Evolutionary conservation across 2,888 invertebrate species (phyloP), one percentile per base, ranked within the genome.

Genomic region (Zelleria hepariella): DNA sequence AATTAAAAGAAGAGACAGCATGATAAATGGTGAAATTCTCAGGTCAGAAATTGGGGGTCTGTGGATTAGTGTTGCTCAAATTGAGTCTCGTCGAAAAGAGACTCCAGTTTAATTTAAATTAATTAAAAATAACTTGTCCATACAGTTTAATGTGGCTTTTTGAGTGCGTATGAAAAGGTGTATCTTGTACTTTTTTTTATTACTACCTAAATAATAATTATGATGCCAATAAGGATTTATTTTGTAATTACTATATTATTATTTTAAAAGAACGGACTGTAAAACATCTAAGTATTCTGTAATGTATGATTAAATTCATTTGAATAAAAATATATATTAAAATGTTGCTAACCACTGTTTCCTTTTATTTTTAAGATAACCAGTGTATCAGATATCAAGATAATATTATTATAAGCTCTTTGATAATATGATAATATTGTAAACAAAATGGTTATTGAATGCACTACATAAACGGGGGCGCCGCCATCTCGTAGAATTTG

Each of bases 281-380:
- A 77, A 81, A 81, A 58, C 58, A 79, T 82, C 75, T 78, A 85
- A 84, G 82, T 82, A 85, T 85, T 83, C 82, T 80, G 80, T 85
- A 83, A 82, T 84, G 86, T 86, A 88, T 84, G 81, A 86, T 85
- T 86, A 78, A 85, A 85, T 89, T 89, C 78, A 88, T 89, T 89
- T 89, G 80, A 89, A 87, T 88, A 89, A 89, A 87, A 88, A 87
- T 88, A 89, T 89, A 89, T 89, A 89, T 89, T 85, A 88, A 89
- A 89, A 89, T 89, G 89, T 89, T 89, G 85, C 85, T 85, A 86
- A 83, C 72, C 72, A 75, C 70, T 79, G 79, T 78, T 82, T 84
- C 78, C 74, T 74, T 76, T 74, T 77, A 66, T 73, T 69, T 75
- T 56, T 55, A 51, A 27, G 10, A 57, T 42, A 15, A 15, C 15